phyloP scores from a whole-genome alignment of 2,797 vertebrate species.

The Falco berigora region DNA sequence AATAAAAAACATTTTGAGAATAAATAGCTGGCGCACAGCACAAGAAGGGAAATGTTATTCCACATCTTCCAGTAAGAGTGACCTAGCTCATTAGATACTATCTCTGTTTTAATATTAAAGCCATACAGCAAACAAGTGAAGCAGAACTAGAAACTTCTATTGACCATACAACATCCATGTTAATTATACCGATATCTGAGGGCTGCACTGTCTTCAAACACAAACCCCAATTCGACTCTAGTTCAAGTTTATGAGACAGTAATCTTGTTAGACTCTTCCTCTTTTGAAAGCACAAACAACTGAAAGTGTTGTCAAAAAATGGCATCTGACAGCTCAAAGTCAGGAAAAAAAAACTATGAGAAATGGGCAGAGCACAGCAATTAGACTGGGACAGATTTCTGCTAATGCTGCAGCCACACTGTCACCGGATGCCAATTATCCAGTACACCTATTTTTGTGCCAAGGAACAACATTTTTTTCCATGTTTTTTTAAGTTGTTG shows the following conservation, averaged over 20 bases:
- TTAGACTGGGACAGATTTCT: background rate
- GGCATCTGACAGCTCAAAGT: background rate
- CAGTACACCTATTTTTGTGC: background rate
- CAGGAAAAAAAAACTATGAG: background rate
- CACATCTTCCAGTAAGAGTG: background rate
- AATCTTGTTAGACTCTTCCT: background rate
- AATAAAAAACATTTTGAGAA: background rate
- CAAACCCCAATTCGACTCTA: background rate
- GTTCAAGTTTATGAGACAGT: background rate
- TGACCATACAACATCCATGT: background rate
- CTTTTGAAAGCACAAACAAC: background rate
- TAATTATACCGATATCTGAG: constrained; percentile 7
- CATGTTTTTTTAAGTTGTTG: background rate
- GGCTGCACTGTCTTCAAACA: background rate
- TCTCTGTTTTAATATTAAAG: constrained; percentile 28
- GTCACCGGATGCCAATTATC: background rate
- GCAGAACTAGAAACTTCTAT: background rate
- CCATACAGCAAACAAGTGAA: constrained; percentile 15
- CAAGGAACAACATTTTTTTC: background rate
- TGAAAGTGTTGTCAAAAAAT: background rate
- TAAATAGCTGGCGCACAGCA: background rate
- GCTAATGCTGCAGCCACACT: background rate
- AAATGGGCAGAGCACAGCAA: background rate
- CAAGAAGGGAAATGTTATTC: background rate
- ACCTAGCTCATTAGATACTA: constrained; percentile 17